Evolutionary conservation across 2,113 vertebrate genomes (phyloP).

Genomic region (Mesitornis unicolor): DNA sequence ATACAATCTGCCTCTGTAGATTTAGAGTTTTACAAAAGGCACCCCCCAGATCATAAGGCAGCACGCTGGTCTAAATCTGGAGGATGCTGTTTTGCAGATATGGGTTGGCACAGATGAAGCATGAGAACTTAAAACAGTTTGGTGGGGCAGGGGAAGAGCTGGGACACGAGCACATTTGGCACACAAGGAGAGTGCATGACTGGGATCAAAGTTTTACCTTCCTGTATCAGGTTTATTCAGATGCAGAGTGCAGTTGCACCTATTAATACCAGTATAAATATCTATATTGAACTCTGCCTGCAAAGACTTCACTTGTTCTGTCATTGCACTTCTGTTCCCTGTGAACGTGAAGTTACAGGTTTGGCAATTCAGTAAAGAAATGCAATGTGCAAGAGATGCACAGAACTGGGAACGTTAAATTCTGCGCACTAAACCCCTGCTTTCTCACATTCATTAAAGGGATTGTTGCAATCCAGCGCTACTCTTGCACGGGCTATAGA

Average conservation of each 20-base stretch:
- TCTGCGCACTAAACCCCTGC: neutral
- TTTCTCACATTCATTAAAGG: neutral
- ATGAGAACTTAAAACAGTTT: neutral
- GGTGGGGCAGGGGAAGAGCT: neutral
- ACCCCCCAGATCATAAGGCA: neutral
- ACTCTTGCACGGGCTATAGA: neutral
- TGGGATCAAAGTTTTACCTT: neutral
- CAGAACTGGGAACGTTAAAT: neutral
- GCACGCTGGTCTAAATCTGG: neutral
- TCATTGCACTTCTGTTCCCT: neutral
- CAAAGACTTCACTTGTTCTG: neutral
- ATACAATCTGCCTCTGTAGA: neutral
- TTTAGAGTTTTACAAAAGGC: neutral
- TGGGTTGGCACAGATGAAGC: neutral
- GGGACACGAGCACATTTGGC: neutral
- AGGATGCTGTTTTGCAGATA: neutral
- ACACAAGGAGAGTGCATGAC: neutral
- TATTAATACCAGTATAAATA: neutral
- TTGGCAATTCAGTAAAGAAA: neutral
- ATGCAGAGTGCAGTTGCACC: neutral
- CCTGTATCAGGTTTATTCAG: neutral
- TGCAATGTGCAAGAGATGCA: neutral
- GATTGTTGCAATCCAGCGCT: neutral
- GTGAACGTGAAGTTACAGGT: neutral
- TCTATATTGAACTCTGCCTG: neutral